Conservation (phyloP, 1,140 invertebrate species). For the Hypsibius dujardini region DNA sequence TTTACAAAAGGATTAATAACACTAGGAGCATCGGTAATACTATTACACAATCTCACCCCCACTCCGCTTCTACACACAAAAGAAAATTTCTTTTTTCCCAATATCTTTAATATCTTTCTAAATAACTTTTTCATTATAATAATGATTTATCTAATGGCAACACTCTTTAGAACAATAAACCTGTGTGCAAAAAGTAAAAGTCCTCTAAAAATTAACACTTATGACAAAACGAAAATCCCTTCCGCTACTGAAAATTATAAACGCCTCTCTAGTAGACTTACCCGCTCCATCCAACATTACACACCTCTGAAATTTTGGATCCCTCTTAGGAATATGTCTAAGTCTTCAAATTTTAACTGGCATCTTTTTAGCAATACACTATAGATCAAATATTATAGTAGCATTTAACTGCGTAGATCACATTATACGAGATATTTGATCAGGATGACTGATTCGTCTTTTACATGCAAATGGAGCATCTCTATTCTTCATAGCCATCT, state of each 20-base stretch:
- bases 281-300: conserved; percentile 1
- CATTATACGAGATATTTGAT: conserved; percentile 22
- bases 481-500: conserved; percentile 22
- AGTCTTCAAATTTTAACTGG: conserved; percentile 21
- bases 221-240: neutral
- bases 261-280: conserved; percentile 5
- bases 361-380: conserved; percentile 22
- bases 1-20: neutral
- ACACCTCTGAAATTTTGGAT: conserved; percentile 23
- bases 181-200: neutral
- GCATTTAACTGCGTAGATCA: conserved; percentile 21
- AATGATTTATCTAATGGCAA: conserved; percentile 1
- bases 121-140: neutral
- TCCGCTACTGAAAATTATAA: neutral
- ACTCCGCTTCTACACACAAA: neutral
- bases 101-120: neutral
- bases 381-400: conserved; percentile 18
- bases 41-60: no score
- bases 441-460: conserved; percentile 20
- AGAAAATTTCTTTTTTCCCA: neutral
- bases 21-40: no score
- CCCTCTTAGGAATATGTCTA: conserved; percentile 21
- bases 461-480: conserved; percentile 22
- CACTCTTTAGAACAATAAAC: neutral
- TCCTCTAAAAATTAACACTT: neutral